These are phyloP conservation scores for Pantelozetes paolii DNA, from an alignment of 2,888 invertebrate species.

Conservation along the genomic window DNA sequence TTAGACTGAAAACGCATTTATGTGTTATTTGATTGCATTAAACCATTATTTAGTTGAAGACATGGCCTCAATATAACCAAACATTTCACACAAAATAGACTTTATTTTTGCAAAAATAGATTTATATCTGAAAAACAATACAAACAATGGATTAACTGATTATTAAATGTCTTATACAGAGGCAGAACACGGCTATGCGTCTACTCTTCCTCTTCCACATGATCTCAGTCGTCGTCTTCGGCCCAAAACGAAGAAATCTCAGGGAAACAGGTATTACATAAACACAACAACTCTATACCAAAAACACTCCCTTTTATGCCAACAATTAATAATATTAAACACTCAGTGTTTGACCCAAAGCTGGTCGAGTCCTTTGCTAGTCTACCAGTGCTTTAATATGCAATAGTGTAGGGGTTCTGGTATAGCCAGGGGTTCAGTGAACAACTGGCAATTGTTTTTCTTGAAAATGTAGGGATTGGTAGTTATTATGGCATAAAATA, in stretches of 20 bases:
- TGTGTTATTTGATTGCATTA: not conserved
- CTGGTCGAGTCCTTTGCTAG: no score
- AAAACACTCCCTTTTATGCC: no score
- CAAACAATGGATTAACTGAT: not conserved
- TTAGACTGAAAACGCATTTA: not conserved
- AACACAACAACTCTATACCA: no score
- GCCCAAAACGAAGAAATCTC: constrained; percentile 70
- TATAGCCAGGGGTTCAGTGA: no score
- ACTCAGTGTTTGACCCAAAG: no score
- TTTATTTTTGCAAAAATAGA: not conserved
- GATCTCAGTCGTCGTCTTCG: constrained; percentile 66
- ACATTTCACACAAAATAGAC: not conserved
- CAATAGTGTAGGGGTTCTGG: no score
- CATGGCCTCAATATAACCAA: constrained; percentile 32
- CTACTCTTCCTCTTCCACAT: constrained; percentile 73
- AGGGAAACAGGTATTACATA: constrained; percentile 73
- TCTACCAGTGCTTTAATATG: no score
- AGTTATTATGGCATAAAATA: no score
- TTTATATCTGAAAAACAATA: not conserved
- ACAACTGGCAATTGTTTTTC: no score
- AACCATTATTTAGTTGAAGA: constrained; percentile 7
- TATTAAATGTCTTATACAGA: constrained; percentile 58
- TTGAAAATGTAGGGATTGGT: no score
- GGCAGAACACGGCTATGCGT: constrained; percentile 85
- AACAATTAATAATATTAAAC: no score